These are phyloP conservation scores for Catharus fuscescens DNA, from an alignment of 2,113 vertebrate genomes.

Conservation along the genomic window DNA sequence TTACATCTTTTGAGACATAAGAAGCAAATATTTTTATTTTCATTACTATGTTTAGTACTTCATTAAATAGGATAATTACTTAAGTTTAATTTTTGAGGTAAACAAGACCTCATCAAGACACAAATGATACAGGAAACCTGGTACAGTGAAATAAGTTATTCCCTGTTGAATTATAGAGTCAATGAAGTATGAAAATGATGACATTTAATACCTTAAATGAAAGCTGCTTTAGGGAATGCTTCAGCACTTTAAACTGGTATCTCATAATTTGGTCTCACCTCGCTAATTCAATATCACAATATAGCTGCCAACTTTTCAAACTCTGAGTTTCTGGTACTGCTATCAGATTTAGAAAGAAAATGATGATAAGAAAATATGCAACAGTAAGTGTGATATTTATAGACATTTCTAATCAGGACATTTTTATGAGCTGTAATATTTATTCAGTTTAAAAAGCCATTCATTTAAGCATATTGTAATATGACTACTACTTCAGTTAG, in stretches of 20 bases:
- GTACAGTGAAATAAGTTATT: neutral
- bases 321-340: neutral
- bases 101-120: constrained; percentile 14
- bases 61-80: neutral
- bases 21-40: neutral
- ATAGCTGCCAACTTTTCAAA: neutral
- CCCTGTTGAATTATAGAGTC: constrained; percentile 35
- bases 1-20: neutral
- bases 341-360: neutral
- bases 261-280: constrained; percentile 51
- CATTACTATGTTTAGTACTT: neutral
- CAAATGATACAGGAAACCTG: neutral
- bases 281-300: neutral
- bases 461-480: neutral
- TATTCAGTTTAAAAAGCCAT: neutral
- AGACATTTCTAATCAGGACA: neutral
- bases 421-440: neutral
- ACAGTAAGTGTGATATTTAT: neutral
- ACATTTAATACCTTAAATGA: constrained; percentile 58
- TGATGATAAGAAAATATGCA: neutral
- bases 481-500: neutral
- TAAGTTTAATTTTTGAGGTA: constrained; percentile 4
- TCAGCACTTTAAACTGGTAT: constrained; percentile 14
- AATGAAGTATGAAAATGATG: constrained; percentile 48
- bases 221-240: constrained; percentile 44